Evolutionary conservation across 1,140 invertebrate species (phyloP).

Genomic region (Ctenoplectra terminalis): DNA sequence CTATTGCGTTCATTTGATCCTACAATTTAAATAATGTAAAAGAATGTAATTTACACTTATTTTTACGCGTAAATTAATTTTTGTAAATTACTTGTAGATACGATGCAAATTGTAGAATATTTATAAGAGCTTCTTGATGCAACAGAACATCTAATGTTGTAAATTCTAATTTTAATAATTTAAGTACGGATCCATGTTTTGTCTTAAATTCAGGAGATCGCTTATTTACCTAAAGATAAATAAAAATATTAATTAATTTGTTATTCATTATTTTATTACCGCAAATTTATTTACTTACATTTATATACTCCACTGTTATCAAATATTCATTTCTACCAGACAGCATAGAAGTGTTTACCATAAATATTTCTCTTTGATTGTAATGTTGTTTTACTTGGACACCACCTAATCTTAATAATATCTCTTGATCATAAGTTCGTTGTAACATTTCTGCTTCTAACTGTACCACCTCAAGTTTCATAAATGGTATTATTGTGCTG

Average conservation of each 20-base stretch:
- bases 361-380: conserved; percentile 82
- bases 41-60: background rate
- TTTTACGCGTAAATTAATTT: background rate
- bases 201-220: conserved; percentile 93
- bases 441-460: conserved; percentile 89
- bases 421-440: conserved; percentile 89
- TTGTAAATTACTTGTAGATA: conserved; percentile 70
- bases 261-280: background rate
- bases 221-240: conserved; percentile 88
- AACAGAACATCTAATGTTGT: conserved; percentile 90
- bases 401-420: conserved; percentile 88
- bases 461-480: conserved; percentile 81
- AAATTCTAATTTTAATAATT: conserved; percentile 91
- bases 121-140: conserved; percentile 91
- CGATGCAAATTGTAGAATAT: conserved; percentile 78
- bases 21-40: background rate
- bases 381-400: conserved; percentile 86
- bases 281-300: conserved; percentile 82
- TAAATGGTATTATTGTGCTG: conserved; percentile 28
- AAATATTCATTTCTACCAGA: conserved; percentile 85
- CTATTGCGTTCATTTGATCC: conserved; percentile 70
- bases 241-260: background rate
- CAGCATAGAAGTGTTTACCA: conserved; percentile 87
- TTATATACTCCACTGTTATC: conserved; percentile 87
- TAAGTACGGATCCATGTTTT: conserved; percentile 90